Percentiles rank a stretch among this genome's conserved stretches.
Conservation (phyloP, 2,888 invertebrate genomes). For the Poecilus cupreus region DNA sequence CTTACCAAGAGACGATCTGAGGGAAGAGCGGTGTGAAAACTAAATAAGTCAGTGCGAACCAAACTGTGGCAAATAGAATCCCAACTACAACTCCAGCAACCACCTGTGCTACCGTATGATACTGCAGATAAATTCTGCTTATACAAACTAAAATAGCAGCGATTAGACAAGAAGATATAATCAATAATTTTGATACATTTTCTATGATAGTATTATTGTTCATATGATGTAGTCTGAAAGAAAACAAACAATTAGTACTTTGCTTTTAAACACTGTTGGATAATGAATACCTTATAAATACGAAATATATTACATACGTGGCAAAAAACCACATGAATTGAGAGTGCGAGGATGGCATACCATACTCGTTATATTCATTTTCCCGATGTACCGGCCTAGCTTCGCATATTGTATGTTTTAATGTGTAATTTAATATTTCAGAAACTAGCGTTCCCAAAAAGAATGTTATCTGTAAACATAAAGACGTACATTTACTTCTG, state of each 20-base stretch:
- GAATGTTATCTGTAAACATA: constrained; percentile 84
- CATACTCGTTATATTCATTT: constrained; percentile 84
- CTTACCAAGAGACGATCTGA: constrained; percentile 89
- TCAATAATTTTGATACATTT: constrained; percentile 82
- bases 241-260: constrained; percentile 40
- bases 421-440: constrained; percentile 84
- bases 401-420: constrained; percentile 89
- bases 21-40: constrained; percentile 91
- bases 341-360: constrained; percentile 94
- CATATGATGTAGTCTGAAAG: constrained; percentile 86
- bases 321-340: constrained; percentile 95
- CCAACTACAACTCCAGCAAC: constrained; percentile 86
- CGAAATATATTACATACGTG: constrained; percentile 88
- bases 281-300: constrained; percentile 85
- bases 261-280: neutral
- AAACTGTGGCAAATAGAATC: constrained; percentile 82
- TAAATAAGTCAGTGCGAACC: constrained; percentile 88
- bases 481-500: neutral
- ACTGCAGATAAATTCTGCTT: constrained; percentile 88
- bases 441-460: constrained; percentile 86
- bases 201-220: constrained; percentile 87
- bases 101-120: constrained; percentile 90
- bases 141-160: constrained; percentile 79
- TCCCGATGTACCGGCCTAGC: constrained; percentile 83
- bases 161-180: constrained; percentile 78